These are phyloP conservation scores for Cyprinodon diabolis DNA, from an alignment of 2,797 vertebrate genomes.

Conservation along the genomic window DNA sequence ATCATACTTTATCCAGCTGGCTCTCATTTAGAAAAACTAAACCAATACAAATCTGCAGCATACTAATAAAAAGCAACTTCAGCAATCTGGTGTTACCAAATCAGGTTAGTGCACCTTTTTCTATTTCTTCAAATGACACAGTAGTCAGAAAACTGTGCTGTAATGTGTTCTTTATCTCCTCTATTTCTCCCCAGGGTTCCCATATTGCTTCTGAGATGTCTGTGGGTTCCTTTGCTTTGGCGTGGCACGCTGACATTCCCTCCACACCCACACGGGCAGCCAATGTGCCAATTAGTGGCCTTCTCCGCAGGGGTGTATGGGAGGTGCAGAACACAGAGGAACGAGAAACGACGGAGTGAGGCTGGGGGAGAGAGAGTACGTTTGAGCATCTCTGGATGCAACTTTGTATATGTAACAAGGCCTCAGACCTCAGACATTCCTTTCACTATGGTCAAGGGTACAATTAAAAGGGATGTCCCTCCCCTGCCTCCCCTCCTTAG, in stretches of 20 bases:
- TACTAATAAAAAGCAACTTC: conserved; percentile 2
- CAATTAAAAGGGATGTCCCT: conserved; percentile 83
- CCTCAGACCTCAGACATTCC: conserved; percentile 86
- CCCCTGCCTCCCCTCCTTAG: conserved; percentile 78
- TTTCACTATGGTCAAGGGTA: conserved; percentile 82
- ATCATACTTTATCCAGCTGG: background rate
- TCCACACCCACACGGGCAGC: conserved; percentile 85
- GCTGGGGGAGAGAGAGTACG: conserved; percentile 65
- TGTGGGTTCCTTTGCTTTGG: conserved; percentile 78
- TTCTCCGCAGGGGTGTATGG: conserved; percentile 80
- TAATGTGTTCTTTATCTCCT: conserved; percentile 62
- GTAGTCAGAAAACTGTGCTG: conserved; percentile 61
- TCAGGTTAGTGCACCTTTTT: conserved; percentile 31
- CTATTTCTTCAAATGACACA: conserved; percentile 43
- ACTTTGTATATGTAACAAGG: conserved; percentile 74
- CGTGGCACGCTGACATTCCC: conserved; percentile 85
- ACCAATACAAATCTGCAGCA: background rate
- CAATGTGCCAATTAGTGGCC: conserved; percentile 88
- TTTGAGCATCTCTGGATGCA: conserved; percentile 52
- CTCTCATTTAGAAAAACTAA: background rate
- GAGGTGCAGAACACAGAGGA: conserved; percentile 78
- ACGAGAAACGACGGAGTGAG: conserved; percentile 73
- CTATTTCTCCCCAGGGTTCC: conserved; percentile 63
- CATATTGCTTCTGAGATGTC: conserved; percentile 75
- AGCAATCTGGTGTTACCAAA: conserved; percentile 18